Percentiles rank a stretch among this genome's conserved stretches.
Evolutionary conservation across 2,113 vertebrate genomes (phyloP).

Genomic region (Arvicanthis niloticus): DNA sequence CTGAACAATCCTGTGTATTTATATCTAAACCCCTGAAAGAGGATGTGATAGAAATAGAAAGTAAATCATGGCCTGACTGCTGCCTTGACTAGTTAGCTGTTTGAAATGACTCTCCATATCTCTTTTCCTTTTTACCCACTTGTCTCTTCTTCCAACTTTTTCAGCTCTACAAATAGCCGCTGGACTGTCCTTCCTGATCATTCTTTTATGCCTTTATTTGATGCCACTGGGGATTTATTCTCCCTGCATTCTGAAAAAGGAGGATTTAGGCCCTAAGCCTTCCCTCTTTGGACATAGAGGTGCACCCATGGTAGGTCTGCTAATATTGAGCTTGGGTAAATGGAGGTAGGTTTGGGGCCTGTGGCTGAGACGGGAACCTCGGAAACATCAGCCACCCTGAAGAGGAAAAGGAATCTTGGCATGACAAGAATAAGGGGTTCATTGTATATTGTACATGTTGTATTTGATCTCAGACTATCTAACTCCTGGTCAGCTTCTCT

Average conservation of each 20-base stretch:
- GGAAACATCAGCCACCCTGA: background rate
- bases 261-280: conserved; percentile 92
- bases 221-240: conserved; percentile 95
- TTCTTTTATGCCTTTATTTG: conserved; percentile 92
- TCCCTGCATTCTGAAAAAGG: conserved; percentile 92
- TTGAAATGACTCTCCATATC: background rate
- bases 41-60: background rate
- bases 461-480: conserved; percentile 4
- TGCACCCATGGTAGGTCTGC: conserved; percentile 93
- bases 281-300: conserved; percentile 94
- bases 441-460: background rate
- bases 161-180: conserved; percentile 91
- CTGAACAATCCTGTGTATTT: conserved; percentile 13
- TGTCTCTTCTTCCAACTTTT: conserved; percentile 51
- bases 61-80: background rate
- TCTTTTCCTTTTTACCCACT: background rate
- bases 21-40: background rate
- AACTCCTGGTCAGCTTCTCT: background rate
- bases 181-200: conserved; percentile 89
- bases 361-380: background rate
- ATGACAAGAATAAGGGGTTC: background rate
- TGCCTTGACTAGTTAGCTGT: conserved; percentile 6
- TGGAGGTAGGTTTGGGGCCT: background rate
- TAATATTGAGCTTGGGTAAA: background rate
- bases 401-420: background rate